Evolutionary conservation across 2,797 vertebrate genomes (phyloP).

Genomic region (Protosalanx chinensis): DNA sequence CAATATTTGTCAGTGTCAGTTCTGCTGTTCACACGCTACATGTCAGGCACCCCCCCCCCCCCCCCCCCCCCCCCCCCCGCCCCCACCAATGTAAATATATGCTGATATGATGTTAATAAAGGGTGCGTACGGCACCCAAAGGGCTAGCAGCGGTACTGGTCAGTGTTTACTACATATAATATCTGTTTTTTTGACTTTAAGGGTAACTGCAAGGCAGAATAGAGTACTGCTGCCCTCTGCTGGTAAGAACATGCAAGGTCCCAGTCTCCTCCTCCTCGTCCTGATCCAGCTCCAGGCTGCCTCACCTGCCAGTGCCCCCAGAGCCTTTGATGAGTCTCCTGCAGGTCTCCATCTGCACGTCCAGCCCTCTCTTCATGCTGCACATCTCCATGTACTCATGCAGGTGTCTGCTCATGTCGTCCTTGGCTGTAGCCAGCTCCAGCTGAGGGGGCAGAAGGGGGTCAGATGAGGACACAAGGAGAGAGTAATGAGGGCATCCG

Average conservation of each 20-base stretch:
- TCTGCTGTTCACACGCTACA: no score
- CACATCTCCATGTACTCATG: conserved; percentile 98
- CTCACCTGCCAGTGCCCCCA: conserved; percentile 11
- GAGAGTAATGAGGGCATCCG: not conserved
- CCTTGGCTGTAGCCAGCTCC: conserved; percentile 91
- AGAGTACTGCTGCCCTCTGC: not conserved
- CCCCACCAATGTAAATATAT: no score
- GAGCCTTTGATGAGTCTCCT: conserved; percentile 88
- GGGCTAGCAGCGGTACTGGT: no score
- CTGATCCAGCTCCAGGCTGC: not conserved
- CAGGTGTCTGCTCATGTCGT: conserved; percentile 91
- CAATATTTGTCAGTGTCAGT: no score
- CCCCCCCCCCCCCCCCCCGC: no score
- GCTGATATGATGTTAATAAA: no score
- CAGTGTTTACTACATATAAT: no score
- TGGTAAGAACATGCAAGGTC: not conserved
- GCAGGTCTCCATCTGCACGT: conserved; percentile 95
- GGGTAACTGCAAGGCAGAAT: not conserved
- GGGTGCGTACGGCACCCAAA: no score
- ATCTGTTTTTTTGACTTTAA: not conserved
- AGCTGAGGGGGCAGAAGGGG: conserved; percentile 62
- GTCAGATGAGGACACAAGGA: not conserved
- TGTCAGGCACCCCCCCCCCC: no score
- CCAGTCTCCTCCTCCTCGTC: no score
- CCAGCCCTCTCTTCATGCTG: conserved; percentile 91